Base-by-base conservation (phyloP, 1,140 invertebrate species). In the Papilio polyxenes region DNA sequence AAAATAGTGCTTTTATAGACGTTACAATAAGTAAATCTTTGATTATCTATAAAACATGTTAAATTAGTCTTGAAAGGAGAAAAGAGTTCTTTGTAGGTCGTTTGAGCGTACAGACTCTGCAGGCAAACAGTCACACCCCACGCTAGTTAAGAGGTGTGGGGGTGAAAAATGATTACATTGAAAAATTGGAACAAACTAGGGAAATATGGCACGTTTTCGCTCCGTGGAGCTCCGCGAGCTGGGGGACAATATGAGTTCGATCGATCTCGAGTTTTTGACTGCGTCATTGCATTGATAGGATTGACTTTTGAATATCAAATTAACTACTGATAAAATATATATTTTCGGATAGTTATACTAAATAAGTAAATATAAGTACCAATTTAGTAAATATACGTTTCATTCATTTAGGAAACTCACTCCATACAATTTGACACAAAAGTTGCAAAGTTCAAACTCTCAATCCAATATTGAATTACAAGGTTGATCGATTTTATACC, bases 161-260 rank as follows among this genome's bases (percentile, higher is more conserved):
- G 20, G 44, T 40, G 69, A 72, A 75, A 75, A 75, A 75, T 44
- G 17, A 11, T 15, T 48, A 77, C 49, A 77, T 77, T 77, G 75
- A 53, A 77, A 75, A 77, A 77, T 77, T 53, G 75, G 49, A 77
- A 53, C 75, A 77, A 77, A 77, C 48, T 77, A 37, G 9, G 75
- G 49, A 77, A 77, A 77, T 53, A 77, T 53, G 20, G 11, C 20
- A 5, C 75, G 23, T 49, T 59, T 59, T 15, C 75, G 48, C 40
- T 51, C 6, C 3, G 44, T 15, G 10, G 8, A 20, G 75, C 44
- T 31, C 49, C 9, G 49, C 74, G 49, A 53, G 48, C 23, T 53
- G n/a, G 49, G 20, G 10, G 23, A 7, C 15, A 48, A 75, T 75
- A 44, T 15, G 65, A n/a, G n/a, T 31, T 15, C 23, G 65, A 65